These are phyloP conservation scores for Gnathonemus echidnorhynchus DNA, from an alignment of 2,113 vertebrate genomes.

Conservation along the genomic window DNA sequence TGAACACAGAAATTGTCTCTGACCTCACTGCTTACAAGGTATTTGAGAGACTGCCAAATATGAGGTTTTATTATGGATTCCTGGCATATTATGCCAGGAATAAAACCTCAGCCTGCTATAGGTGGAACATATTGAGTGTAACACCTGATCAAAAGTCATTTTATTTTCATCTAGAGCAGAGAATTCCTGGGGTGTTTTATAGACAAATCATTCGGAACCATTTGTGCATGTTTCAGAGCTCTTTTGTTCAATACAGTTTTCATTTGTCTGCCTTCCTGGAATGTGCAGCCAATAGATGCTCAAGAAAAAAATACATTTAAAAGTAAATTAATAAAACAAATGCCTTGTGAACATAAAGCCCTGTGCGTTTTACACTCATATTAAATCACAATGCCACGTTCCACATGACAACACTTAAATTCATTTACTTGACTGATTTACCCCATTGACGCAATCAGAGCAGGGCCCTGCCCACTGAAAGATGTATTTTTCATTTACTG, in stretches of 20 bases:
- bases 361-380: conserved; percentile 50
- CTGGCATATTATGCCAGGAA: not conserved
- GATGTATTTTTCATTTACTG: not conserved
- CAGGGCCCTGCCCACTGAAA: not conserved
- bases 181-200: conserved; percentile 37
- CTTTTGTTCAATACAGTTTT: conserved; percentile 47
- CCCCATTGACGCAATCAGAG: not conserved
- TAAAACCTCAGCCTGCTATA: not conserved
- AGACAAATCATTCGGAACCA: conserved; percentile 21
- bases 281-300: conserved; percentile 52
- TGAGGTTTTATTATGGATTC: not conserved
- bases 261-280: conserved; percentile 33
- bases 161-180: conserved; percentile 41
- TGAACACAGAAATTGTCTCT: not conserved
- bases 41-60: not conserved
- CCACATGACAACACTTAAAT: not conserved
- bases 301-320: conserved; percentile 51
- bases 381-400: conserved; percentile 35
- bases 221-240: conserved; percentile 43
- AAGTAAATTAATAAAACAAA: conserved; percentile 50
- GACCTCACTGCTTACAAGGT: not conserved
- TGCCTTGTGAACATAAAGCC: conserved; percentile 41
- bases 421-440: conserved; percentile 2
- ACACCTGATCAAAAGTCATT: conserved; percentile 43
- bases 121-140: not conserved